Evolutionary conservation across 1,140 invertebrate genomes (phyloP).

Genomic region (Coenobita brevimanus): DNA sequence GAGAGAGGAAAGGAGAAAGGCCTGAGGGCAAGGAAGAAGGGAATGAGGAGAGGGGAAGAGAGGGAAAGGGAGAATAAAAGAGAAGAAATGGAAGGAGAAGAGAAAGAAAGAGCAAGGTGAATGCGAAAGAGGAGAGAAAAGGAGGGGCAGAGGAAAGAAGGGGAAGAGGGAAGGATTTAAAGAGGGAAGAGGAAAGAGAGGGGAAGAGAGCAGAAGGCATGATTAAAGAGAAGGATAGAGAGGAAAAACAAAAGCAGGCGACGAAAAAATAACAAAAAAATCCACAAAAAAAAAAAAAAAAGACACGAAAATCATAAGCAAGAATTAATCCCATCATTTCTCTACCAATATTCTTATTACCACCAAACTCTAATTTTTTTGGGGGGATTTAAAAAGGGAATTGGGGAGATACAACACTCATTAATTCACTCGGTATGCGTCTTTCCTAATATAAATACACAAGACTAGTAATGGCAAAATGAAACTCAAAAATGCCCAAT

Average conservation of each 20-base stretch:
- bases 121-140: not conserved
- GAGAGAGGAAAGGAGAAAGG: not conserved
- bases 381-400: too few species aligned
- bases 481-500: too few species aligned
- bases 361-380: too few species aligned
- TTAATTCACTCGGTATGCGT: too few species aligned
- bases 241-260: not conserved
- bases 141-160: not conserved
- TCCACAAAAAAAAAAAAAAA: not conserved
- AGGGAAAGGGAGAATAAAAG: not conserved
- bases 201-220: not conserved
- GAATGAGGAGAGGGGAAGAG: not conserved
- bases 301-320: too few species aligned
- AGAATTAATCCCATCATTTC: too few species aligned
- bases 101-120: not conserved
- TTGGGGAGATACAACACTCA: too few species aligned
- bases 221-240: not conserved
- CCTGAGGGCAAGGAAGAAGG: not conserved
- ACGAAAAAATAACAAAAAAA: not conserved
- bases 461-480: too few species aligned
- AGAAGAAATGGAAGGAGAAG: not conserved
- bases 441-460: too few species aligned
- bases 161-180: not conserved
- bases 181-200: not conserved
- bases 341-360: too few species aligned